These are phyloP conservation scores for Luehdorfia chinensis DNA, from an alignment of 1,140 invertebrate species.

Conservation along the genomic window DNA sequence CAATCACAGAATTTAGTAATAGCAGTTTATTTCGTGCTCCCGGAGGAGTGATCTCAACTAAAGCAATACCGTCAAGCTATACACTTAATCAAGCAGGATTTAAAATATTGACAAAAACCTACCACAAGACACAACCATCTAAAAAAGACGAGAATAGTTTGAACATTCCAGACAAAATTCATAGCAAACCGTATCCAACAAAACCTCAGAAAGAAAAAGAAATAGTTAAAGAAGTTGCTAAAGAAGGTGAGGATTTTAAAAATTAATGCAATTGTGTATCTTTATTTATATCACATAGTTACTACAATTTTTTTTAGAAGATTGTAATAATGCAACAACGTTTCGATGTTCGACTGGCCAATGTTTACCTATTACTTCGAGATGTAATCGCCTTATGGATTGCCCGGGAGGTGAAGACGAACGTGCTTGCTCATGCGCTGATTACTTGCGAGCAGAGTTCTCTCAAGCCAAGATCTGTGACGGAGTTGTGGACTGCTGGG, in stretches of 20 bases:
- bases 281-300: too few species aligned
- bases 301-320: slow-evolving; percentile 65
- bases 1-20: slow-evolving; percentile 70
- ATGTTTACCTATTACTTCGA: slow-evolving; percentile 81
- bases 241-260: slow-evolving; percentile 32
- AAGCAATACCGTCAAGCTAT: slow-evolving; percentile 77
- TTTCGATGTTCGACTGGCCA: slow-evolving; percentile 80
- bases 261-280: too few species aligned
- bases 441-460: slow-evolving; percentile 84
- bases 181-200: slow-evolving; percentile 44
- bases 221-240: slow-evolving; percentile 27
- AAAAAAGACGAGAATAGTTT: slow-evolving; percentile 69
- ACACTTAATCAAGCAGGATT: slow-evolving; percentile 81
- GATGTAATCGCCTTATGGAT: slow-evolving; percentile 87
- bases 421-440: slow-evolving; percentile 85
- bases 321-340: slow-evolving; percentile 72
- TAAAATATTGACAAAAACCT: slow-evolving; percentile 81
- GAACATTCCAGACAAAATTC: slow-evolving; percentile 50
- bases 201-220: slow-evolving; percentile 49
- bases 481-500: slow-evolving; percentile 87
- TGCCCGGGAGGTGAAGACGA: slow-evolving; percentile 86
- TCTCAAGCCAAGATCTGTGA: slow-evolving; percentile 88
- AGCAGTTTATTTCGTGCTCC: slow-evolving; percentile 67
- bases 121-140: slow-evolving; percentile 76
- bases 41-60: slow-evolving; percentile 76